Conservation (phyloP, 2,888 invertebrate species). For the Seira sanloemensis region DNA sequence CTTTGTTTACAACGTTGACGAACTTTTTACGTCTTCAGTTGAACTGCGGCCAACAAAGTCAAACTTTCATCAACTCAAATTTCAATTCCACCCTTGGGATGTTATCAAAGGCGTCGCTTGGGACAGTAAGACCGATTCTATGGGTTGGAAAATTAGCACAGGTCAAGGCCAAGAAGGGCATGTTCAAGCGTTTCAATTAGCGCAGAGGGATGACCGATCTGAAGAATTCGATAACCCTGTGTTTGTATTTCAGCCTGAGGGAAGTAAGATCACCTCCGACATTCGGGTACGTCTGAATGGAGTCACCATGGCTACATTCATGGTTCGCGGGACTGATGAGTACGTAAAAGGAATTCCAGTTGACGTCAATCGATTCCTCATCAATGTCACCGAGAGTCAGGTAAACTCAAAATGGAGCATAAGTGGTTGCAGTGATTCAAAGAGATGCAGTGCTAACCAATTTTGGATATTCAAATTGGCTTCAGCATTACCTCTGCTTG, state of each 20-base stretch:
- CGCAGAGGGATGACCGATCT: neutral
- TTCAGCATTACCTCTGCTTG: neutral
- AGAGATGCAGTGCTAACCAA: neutral
- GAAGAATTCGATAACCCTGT: neutral
- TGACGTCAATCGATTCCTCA: slow-evolving; percentile 16
- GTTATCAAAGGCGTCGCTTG: neutral
- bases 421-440: neutral
- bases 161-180: neutral
- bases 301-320: neutral
- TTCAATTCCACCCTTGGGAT: neutral
- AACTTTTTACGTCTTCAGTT: neutral
- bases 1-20: slow-evolving; percentile 6
- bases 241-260: slow-evolving; percentile 1
- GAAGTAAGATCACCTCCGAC: neutral
- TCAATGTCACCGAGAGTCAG: slow-evolving; percentile 7
- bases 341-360: slow-evolving; percentile 5
- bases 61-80: neutral
- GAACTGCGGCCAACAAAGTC: neutral
- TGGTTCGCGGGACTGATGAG: neutral
- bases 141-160: no score
- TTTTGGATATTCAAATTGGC: slow-evolving; percentile 17
- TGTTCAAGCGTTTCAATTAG: neutral
- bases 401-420: neutral
- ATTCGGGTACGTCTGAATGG: neutral
- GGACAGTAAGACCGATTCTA: no score